A percentile compares a stretch with the other conserved stretches of the same genome.
phyloP scores from a whole-genome alignment of 2,113 vertebrate species.

The Eupsittula cactorum region DNA sequence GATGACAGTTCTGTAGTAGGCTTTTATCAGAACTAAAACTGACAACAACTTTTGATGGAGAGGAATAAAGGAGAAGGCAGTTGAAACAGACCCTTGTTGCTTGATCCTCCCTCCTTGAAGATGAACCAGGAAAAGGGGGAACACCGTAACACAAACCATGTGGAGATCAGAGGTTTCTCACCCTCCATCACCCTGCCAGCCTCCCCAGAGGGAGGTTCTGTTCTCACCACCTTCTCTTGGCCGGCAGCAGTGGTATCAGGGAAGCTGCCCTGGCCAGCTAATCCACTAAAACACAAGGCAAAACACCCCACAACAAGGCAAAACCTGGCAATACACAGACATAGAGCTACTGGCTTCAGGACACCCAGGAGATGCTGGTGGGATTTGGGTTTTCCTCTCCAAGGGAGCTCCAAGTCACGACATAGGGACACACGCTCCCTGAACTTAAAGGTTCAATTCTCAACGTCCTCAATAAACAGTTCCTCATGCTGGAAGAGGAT shows the following conservation, averaged over 20 bases:
- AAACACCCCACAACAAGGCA: background rate
- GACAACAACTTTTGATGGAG: background rate
- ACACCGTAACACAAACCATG: fast-evolving
- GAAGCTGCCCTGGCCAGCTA: background rate
- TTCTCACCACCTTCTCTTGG: background rate
- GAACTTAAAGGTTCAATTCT: background rate
- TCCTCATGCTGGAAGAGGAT: background rate
- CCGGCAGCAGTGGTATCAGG: background rate
- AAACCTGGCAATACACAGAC: fast-evolving
- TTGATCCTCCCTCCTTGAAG: background rate
- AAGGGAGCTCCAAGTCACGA: background rate
- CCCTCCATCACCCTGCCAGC: too few species aligned
- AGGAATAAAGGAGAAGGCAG: background rate
- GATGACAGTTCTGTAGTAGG: background rate
- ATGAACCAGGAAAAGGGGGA: background rate
- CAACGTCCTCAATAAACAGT: background rate
- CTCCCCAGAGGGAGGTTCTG: background rate
- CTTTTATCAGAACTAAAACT: background rate
- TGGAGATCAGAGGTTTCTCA: background rate
- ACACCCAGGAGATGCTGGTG: background rate
- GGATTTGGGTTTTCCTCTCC: background rate
- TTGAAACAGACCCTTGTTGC: background rate
- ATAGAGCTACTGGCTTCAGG: too few species aligned
- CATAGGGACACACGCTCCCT: background rate
- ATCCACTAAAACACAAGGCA: background rate